Conservation (phyloP, 2,113 vertebrate species). For the Leptobrachium ailaonicum region DNA sequence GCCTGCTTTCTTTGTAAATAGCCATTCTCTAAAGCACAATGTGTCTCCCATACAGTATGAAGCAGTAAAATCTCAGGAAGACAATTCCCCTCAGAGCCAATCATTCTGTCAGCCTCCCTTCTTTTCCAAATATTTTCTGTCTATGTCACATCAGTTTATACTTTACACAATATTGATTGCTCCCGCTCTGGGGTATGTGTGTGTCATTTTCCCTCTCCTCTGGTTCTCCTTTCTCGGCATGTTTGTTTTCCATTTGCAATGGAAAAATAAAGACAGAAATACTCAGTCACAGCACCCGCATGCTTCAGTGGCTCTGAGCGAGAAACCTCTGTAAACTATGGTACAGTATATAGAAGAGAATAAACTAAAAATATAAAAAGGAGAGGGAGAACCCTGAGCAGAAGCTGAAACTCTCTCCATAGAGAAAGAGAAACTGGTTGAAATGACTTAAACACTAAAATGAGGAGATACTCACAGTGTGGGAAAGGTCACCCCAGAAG, state of each 20-base stretch:
- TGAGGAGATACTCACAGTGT: no score
- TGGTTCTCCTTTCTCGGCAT: slow-evolving; percentile 17
- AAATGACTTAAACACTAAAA: no score
- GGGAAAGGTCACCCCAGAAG: no score
- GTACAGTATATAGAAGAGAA: no score
- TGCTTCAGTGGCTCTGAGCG: slow-evolving; percentile 36
- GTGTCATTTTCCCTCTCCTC: slow-evolving; percentile 25
- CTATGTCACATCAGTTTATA: slow-evolving; percentile 40
- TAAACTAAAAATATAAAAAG: no score
- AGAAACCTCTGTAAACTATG: slow-evolving; percentile 10
- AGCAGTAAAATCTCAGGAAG: slow-evolving; percentile 1
- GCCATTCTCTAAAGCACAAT: slow-evolving; percentile 1
- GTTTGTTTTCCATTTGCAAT: slow-evolving; percentile 54
- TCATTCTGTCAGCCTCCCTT: slow-evolving; percentile 12
- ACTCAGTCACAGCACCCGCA: slow-evolving; percentile 46
- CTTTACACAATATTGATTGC: slow-evolving; percentile 44
- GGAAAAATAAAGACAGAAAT: slow-evolving; percentile 46
- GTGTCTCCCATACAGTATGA: not conserved
- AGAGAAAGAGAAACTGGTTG: no score
- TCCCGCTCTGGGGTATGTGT: slow-evolving; percentile 40
- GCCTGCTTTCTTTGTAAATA: slow-evolving; percentile 3
- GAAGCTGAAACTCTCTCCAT: no score
- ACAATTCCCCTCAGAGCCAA: slow-evolving; percentile 41
- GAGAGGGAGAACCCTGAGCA: no score
- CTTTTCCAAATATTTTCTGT: slow-evolving; percentile 38